Evolutionary conservation across 2,113 vertebrate species (phyloP).

Genomic region (Neodon shergylaensis): DNA sequence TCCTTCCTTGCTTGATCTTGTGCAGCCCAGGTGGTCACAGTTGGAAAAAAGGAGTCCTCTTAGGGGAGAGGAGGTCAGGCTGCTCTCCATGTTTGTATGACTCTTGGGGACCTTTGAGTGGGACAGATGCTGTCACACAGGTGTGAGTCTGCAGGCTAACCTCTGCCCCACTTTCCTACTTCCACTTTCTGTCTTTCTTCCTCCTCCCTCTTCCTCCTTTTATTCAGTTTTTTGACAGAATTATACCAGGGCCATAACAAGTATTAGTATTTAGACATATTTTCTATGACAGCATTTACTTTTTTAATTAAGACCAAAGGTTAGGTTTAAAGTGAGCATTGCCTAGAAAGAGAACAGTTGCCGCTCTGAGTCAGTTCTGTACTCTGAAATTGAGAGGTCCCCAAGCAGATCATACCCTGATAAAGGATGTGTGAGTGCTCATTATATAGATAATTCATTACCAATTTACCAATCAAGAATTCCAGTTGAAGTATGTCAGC

Average conservation of each 20-base stretch:
- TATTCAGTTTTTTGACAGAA: neutral
- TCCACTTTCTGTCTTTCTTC: neutral
- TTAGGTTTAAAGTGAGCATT: neutral
- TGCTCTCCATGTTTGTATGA: neutral
- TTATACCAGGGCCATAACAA: neutral
- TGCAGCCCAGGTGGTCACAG: slow-evolving; percentile 33
- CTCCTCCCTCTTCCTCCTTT: neutral
- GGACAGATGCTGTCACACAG: neutral
- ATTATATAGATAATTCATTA: neutral
- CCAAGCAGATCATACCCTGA: neutral
- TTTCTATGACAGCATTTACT: neutral
- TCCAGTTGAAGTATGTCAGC: neutral
- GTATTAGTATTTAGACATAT: neutral
- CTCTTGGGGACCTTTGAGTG: neutral
- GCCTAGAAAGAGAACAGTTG: neutral
- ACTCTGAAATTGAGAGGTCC: neutral
- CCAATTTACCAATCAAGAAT: neutral
- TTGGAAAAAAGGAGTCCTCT: neutral
- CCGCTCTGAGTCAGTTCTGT: neutral
- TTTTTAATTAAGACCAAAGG: neutral
- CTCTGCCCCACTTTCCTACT: neutral
- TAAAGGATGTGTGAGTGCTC: neutral
- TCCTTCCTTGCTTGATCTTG: neutral
- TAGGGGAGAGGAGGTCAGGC: neutral
- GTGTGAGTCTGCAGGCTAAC: neutral